phyloP scores from a whole-genome alignment of 2,113 vertebrate genomes.

The Orycteropus afer region DNA sequence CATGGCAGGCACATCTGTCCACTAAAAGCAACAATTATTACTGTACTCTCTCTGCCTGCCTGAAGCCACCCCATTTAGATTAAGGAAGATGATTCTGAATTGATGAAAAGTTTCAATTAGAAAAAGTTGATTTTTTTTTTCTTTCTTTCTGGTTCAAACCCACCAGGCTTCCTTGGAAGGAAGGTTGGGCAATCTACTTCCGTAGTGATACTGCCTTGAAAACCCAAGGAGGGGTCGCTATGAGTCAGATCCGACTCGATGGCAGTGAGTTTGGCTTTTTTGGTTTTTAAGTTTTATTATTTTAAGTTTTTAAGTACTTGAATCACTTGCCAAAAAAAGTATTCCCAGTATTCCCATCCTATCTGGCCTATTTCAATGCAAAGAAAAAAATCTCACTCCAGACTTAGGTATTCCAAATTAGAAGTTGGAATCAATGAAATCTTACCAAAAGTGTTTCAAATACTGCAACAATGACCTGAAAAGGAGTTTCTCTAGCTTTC shows the following conservation, averaged over 20 bases:
- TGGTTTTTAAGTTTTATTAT: conserved; percentile 12
- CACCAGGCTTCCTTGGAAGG: too few relatives aligned
- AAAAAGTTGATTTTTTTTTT: not conserved
- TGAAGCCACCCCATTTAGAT: not conserved
- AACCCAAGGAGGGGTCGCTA: too few relatives aligned
- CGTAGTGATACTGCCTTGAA: too few relatives aligned
- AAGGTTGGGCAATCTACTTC: too few relatives aligned
- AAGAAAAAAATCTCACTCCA: not conserved
- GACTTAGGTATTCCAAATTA: not conserved
- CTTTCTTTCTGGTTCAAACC: too few relatives aligned
- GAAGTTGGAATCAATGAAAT: conserved; percentile 39
- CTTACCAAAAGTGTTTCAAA: not conserved
- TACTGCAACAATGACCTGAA: not conserved
- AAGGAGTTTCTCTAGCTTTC: conserved; percentile 11
- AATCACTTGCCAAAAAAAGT: not conserved
- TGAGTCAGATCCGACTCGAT: too few relatives aligned
- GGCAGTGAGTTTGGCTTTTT: too few relatives aligned
- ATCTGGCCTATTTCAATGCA: not conserved
- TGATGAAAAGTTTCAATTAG: conserved; percentile 14
- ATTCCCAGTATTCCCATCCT: conserved; percentile 10
- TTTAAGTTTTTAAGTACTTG: conserved; percentile 17
- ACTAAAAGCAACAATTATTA: not conserved
- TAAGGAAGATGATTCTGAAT: conserved; percentile 25
- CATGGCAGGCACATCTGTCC: not conserved
- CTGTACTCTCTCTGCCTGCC: not conserved